Conservation (phyloP, 92 coral and sea anemone species). For the Pocillopora meandrina region DNA sequence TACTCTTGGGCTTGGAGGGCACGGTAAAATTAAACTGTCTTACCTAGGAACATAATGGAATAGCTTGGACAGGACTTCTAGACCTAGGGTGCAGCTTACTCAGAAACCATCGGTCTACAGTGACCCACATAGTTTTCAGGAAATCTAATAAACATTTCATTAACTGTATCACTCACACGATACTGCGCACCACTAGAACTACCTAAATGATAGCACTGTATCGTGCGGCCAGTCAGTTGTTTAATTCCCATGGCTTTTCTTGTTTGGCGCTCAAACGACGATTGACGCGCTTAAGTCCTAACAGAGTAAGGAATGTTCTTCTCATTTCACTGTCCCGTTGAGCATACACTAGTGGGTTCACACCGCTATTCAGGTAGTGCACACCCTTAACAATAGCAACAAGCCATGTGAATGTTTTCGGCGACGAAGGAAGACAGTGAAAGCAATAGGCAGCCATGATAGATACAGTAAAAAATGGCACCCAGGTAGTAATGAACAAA, state of each 20-base stretch:
- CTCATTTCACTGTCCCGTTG: conserved; percentile 77
- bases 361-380: conserved; percentile 88
- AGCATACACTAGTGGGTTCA: conserved; percentile 87
- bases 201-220: neutral
- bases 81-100: too few relatives aligned
- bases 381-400: conserved; percentile 81
- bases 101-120: too few relatives aligned
- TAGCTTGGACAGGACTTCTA: too few relatives aligned
- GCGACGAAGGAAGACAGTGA: conserved; percentile 33
- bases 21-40: too few relatives aligned
- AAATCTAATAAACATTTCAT: too few relatives aligned
- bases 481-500: conserved; percentile 69
- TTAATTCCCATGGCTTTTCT: neutral
- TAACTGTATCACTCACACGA: too few relatives aligned
- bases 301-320: conserved; percentile 57
- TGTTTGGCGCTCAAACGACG: neutral
- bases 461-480: conserved; percentile 73
- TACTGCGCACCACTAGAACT: neutral
- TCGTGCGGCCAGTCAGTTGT: neutral
- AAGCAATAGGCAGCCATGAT: conserved; percentile 46
- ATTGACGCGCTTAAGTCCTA: conserved; percentile 24
- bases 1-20: too few relatives aligned
- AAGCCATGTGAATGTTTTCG: conserved; percentile 7
- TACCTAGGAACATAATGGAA: too few relatives aligned
- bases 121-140: too few relatives aligned